Percentiles rank a stretch among this genome's conserved stretches.
Conservation (phyloP, 2,113 vertebrate species). For the Coptodon rendalli region DNA sequence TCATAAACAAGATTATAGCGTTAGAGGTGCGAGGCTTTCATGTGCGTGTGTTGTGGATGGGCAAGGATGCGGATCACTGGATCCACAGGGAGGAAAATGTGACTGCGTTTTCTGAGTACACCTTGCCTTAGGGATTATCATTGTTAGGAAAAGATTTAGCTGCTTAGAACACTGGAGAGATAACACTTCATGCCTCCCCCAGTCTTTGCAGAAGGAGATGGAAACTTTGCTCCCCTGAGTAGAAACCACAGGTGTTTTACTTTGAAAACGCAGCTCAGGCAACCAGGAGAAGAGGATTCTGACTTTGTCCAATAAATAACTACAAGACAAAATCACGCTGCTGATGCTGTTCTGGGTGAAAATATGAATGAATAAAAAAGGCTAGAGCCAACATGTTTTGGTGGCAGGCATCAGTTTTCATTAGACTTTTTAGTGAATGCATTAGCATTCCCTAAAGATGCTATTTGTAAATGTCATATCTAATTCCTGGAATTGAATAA, state of each 20-base stretch:
- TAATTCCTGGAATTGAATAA: not conserved
- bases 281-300: not conserved
- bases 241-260: constrained; percentile 30
- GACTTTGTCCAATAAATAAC: not conserved
- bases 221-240: constrained; percentile 27
- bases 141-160: constrained; percentile 47
- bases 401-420: not conserved
- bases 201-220: not conserved
- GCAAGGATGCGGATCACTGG: not conserved
- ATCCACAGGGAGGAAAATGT: constrained; percentile 22
- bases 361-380: not conserved
- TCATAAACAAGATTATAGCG: not conserved
- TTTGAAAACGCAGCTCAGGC: constrained; percentile 7
- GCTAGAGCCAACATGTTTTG: not conserved
- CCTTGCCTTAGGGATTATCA: constrained; percentile 30
- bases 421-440: not conserved
- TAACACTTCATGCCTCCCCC: not conserved
- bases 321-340: not conserved
- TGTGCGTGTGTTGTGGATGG: not conserved
- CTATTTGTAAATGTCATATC: not conserved
- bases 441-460: not conserved
- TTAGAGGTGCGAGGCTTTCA: not conserved
- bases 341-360: not conserved
- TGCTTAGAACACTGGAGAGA: constrained; percentile 28
- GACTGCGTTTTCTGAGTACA: constrained; percentile 12